Evolutionary conservation across 1,140 invertebrate species (phyloP).

Genomic region (Papilio polytes): DNA sequence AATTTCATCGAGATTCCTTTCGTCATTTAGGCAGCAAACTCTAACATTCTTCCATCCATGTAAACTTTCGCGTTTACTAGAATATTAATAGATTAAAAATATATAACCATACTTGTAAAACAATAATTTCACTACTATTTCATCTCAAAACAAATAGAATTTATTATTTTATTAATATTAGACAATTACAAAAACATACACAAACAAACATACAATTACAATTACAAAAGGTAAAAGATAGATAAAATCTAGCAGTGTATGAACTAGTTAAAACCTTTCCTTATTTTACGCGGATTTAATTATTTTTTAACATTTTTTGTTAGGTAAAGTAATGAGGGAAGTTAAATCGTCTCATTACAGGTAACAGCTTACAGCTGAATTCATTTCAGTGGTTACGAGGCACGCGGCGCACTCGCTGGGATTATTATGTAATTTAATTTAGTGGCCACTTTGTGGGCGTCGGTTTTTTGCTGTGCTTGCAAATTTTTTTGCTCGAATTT

Average conservation of each 20-base stretch:
- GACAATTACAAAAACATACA: too few relatives aligned
- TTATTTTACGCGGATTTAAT: not conserved
- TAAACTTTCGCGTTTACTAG: too few relatives aligned
- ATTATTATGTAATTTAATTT: constrained; percentile 39
- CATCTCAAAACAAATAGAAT: too few relatives aligned
- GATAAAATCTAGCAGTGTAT: not conserved
- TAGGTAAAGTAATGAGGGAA: not conserved
- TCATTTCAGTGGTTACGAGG: constrained; percentile 31
- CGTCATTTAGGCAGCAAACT: too few relatives aligned
- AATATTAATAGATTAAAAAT: too few relatives aligned
- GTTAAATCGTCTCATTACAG: constrained; percentile 30
- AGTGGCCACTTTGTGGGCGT: constrained; percentile 19
- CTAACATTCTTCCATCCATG: too few relatives aligned
- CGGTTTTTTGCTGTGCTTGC: not conserved
- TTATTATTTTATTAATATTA: too few relatives aligned
- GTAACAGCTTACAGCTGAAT: constrained; percentile 37
- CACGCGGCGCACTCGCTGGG: constrained; percentile 14
- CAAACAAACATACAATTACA: too few relatives aligned
- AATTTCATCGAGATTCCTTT: too few relatives aligned
- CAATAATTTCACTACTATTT: too few relatives aligned
- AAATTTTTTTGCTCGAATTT: not conserved
- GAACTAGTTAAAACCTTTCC: not conserved
- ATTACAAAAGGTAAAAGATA: not conserved
- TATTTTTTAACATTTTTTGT: constrained; percentile 7
- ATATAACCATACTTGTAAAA: too few relatives aligned